phyloP scores from a whole-genome alignment of 2,797 vertebrate species.

The Odontamblyopus lacepedii region DNA sequence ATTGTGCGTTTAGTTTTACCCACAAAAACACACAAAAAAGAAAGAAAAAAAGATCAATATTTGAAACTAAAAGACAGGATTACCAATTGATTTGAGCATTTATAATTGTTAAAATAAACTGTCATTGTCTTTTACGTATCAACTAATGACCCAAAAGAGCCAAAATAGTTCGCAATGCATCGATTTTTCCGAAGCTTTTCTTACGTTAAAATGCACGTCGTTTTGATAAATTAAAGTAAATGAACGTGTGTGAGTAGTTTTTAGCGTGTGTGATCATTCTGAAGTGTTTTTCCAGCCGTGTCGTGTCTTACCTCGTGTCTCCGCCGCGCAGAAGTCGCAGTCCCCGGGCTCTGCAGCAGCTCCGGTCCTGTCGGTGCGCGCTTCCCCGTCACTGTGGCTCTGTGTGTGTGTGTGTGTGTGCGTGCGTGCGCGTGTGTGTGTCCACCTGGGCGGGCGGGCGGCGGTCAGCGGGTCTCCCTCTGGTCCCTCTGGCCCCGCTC shows the following conservation, averaged over 20 bases:
- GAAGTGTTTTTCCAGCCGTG: not conserved
- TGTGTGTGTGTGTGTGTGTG: not conserved
- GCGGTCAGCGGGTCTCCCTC: constrained; percentile 4
- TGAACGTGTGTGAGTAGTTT: not conserved
- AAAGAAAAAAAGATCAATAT: too few relatives aligned
- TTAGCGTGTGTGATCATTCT: too few relatives aligned
- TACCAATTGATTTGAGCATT: too few relatives aligned
- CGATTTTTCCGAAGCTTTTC: not conserved
- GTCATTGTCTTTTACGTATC: not conserved
- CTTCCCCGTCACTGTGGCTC: not conserved
- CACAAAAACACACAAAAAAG: too few relatives aligned
- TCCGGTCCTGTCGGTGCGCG: not conserved
- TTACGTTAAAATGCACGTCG: not conserved
- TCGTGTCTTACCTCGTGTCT: constrained; percentile 5
- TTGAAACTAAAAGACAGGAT: too few relatives aligned
- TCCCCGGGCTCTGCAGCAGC: not conserved
- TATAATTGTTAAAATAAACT: too few relatives aligned
- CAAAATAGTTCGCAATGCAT: not conserved
- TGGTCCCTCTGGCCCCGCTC: not conserved
- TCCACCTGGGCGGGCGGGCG: constrained; percentile 17
- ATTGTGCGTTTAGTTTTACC: too few relatives aligned
- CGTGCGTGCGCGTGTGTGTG: not conserved
- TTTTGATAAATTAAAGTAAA: not conserved
- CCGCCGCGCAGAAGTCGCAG: not conserved
- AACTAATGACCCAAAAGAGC: not conserved